Evolutionary conservation across 2,888 invertebrate genomes (phyloP).

Genomic region (Fabriciana adippe): DNA sequence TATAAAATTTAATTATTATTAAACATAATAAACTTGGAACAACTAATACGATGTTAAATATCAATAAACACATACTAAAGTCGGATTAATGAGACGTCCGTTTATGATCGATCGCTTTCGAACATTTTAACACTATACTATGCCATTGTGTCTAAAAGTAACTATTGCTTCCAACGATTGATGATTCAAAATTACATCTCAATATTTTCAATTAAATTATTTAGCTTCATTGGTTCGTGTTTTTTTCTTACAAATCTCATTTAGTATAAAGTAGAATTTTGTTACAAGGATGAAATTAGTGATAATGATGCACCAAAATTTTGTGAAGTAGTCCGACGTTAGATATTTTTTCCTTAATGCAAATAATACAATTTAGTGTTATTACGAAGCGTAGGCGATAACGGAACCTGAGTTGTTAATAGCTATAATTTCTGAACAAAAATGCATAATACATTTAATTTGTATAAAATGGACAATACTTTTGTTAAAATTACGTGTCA

Average conservation of each 20-base stretch:
- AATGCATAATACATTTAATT: too few relatives aligned
- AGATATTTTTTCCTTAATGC: constrained; percentile 5
- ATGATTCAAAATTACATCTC: constrained; percentile 41
- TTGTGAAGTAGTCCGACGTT: constrained; percentile 22
- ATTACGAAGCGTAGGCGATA: background rate
- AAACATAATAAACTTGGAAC: background rate
- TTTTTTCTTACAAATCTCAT: constrained; percentile 23
- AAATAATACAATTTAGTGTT: constrained; percentile 19
- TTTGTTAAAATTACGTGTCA: too few relatives aligned
- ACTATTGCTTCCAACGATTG: constrained; percentile 41
- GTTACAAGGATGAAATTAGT: constrained; percentile 29
- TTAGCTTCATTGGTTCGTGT: constrained; percentile 14
- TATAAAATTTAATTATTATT: constrained; percentile 2
- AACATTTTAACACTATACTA: constrained; percentile 8
- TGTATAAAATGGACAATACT: too few relatives aligned
- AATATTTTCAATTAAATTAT: constrained; percentile 39
- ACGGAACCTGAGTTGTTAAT: background rate
- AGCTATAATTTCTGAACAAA: too few relatives aligned
- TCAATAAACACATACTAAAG: constrained; percentile 43
- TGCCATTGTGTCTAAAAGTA: constrained; percentile 35
- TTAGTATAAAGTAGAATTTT: constrained; percentile 10
- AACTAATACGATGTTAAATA: constrained; percentile 29
- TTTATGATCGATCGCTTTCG: constrained; percentile 46
- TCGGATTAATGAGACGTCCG: constrained; percentile 47
- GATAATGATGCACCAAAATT: constrained; percentile 37